These are phyloP conservation scores for Maniola jurtina DNA, from an alignment of 1,140 invertebrate genomes.

Conservation along the genomic window DNA sequence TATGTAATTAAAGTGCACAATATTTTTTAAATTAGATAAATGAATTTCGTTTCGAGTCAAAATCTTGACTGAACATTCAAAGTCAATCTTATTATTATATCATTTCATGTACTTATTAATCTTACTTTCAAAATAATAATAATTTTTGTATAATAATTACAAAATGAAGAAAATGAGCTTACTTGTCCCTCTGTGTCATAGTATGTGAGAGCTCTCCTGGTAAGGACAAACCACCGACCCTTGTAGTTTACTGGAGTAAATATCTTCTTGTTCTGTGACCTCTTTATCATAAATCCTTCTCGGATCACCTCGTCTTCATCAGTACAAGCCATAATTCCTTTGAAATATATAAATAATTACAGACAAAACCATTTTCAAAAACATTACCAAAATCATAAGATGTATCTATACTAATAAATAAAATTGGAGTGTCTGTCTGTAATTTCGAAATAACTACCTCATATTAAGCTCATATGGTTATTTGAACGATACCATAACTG, in stretches of 20 bases:
- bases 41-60: too few species aligned
- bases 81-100: too few species aligned
- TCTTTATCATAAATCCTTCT: slow-evolving; percentile 90
- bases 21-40: too few species aligned
- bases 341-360: slow-evolving; percentile 19
- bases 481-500: too few species aligned
- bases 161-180: slow-evolving; percentile 51
- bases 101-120: too few species aligned
- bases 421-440: too few species aligned
- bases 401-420: too few species aligned
- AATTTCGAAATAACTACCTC: too few species aligned
- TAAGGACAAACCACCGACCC: slow-evolving; percentile 90
- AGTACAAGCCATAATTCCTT: slow-evolving; percentile 68
- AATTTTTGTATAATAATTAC: not conserved
- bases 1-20: too few species aligned
- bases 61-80: too few species aligned
- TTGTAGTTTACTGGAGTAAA: slow-evolving; percentile 92
- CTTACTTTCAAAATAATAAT: too few species aligned
- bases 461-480: too few species aligned
- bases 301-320: slow-evolving; percentile 78
- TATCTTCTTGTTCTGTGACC: slow-evolving; percentile 92
- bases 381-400: not conserved
- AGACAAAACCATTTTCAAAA: not conserved
- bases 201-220: slow-evolving; percentile 85
- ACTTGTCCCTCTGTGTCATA: slow-evolving; percentile 90